Base-by-base conservation (phyloP, 2,888 invertebrate species). In the Conops quadrifasciatus region DNA sequence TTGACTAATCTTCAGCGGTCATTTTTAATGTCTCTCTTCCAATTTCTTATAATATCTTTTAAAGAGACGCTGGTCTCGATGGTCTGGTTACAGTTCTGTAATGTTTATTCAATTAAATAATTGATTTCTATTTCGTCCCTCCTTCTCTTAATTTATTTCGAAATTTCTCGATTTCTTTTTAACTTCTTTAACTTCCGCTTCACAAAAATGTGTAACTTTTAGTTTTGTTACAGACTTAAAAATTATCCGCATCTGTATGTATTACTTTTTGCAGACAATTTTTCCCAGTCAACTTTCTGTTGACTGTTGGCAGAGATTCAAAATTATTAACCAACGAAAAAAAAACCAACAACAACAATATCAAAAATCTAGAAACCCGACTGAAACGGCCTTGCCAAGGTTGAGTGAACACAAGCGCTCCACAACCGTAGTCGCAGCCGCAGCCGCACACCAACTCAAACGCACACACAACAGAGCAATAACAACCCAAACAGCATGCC, bases 351-450 rank as follows among this genome's bases (percentile, higher is more conserved):
- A 63, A 43, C 45, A 47, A 47, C 24, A 45, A 63, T 21, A 45
- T 47, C 16, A 15, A 77, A 67, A 69, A 65, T 62, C 71, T 71
- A 73, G 77, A 80, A 82, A 81, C 80, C 81, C 79, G 82, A 81
- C 81, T 79, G 75, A 79, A 84, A 84, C 83, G 84, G 82, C 83
- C 84, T 84, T 84, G 83, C 82, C 83, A 84, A 84, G 83, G 83
- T 82, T 84, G 84, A 82, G 78, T 82, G 81, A 81, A 74, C 79
- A 81, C 43, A 51, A 59, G 21, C 21, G 30, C 28, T 15, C 15
- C 51, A 36, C 36, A 66, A 36, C 7, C 4, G 30, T 7, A 62
- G 19, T 15, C 51, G 24, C 24, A 63, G 24, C n/a, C 19, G 43
- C 30, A 58, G 59, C 15, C 36, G 36, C 36, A 36, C 24, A 56